Evolutionary conservation across 2,113 vertebrate species (phyloP).

Genomic region (Mustelus asterias): DNA sequence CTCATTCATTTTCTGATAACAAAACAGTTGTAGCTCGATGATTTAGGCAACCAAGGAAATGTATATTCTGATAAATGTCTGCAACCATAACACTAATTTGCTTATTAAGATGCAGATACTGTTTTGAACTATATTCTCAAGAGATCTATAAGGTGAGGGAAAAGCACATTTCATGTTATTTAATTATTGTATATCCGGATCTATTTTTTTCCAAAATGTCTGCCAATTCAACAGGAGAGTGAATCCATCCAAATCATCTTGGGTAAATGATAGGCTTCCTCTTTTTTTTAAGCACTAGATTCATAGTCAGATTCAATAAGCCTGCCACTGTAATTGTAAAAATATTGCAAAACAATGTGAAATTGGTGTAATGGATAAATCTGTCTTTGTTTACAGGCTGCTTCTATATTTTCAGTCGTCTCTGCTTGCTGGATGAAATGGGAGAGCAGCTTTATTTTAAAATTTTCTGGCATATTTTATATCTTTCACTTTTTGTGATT

Average conservation of each 20-base stretch:
- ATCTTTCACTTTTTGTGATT: background rate
- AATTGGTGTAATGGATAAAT: background rate
- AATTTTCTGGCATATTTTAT: background rate
- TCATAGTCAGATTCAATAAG: background rate
- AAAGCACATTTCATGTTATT: background rate
- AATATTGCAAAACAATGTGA: background rate
- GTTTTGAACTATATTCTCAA: background rate
- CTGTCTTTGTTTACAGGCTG: background rate
- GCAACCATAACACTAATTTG: background rate
- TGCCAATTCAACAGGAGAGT: background rate
- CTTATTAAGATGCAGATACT: too few species aligned
- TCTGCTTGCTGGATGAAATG: background rate
- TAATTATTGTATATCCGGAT: background rate
- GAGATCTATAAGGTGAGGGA: background rate
- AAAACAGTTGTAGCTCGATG: background rate
- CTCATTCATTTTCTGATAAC: slow-evolving; percentile 2
- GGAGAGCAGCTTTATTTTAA: background rate
- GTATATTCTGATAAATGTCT: background rate
- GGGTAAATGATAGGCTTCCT: background rate
- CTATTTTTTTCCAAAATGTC: background rate
- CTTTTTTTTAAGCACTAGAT: background rate
- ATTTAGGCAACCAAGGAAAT: background rate
- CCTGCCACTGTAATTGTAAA: background rate
- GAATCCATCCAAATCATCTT: background rate
- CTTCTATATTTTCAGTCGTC: background rate